Conservation (phyloP, 2,888 invertebrate genomes). For the Meandrusa payeni region DNA sequence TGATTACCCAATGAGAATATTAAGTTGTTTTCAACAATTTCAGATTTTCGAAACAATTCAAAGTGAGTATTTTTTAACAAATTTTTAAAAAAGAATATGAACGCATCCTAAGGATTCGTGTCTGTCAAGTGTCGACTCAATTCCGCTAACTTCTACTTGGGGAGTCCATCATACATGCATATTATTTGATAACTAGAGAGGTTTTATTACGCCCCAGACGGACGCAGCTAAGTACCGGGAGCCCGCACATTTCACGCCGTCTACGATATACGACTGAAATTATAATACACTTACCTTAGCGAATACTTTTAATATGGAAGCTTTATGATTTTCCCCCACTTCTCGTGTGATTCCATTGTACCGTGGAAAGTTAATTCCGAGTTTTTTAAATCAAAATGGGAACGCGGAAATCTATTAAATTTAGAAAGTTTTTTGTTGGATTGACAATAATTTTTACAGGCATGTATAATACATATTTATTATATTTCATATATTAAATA, state of each 20-base stretch:
- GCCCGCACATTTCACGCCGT: constrained; percentile 38
- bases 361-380: constrained; percentile 38
- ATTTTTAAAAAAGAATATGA: no score
- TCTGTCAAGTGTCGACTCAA: no score
- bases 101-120: no score
- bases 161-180: constrained; percentile 67
- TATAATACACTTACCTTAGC: constrained; percentile 46
- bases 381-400: constrained; percentile 38
- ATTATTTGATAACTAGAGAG: constrained; percentile 66
- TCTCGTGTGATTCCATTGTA: constrained; percentile 12
- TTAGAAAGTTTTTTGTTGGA: background rate
- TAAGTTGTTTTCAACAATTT: no score
- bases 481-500: no score
- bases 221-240: constrained; percentile 64
- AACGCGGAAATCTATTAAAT: constrained; percentile 14
- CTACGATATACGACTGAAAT: constrained; percentile 30
- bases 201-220: constrained; percentile 69
- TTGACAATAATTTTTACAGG: no score
- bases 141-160: no score
- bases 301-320: constrained; percentile 36
- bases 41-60: no score
- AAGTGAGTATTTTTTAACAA: no score
- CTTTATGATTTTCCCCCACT: constrained; percentile 48
- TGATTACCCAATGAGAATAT: no score
- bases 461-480: no score